Evolutionary conservation across 2,113 vertebrate species (phyloP), one percentile per base, ranked within the genome.

Genomic region (Strix uralensis): DNA sequence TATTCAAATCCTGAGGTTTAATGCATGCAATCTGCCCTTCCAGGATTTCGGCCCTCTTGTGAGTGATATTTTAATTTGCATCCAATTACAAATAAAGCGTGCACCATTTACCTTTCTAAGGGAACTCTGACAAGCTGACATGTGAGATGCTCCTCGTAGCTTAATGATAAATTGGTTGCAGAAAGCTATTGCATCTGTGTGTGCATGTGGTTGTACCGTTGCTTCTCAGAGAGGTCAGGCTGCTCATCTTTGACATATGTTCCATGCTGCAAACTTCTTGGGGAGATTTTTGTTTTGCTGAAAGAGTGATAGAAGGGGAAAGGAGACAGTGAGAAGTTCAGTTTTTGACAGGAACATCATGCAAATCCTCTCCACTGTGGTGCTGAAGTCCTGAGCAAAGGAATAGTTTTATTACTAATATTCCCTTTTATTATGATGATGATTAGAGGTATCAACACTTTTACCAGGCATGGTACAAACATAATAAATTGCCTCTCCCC

Each of bases 11-110:
- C 88, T 10, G 29, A 90, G 38, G 88, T 61, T 92, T 75, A 65
- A 52, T 65, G 74, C 62, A 51, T 62, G 71, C 82, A 82, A 52
- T 72, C 81, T 52, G 32, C 71, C 85, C 79, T 93, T 75, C 29
- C 62, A 85, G 81, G 61, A 80, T 72, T 92, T 71, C 94, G 92
- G 49, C 23, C 30, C 62, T 93, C 66, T 88, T 58, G 62, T 52
- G 54, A 90, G 38, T 52, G 44, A 71, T 59, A 62, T 80, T 95
- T 88, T 73, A 86, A 80, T 92, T 88, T 94, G 79, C 88, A 92
- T 79, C 54, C 82, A 85, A 73, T 88, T 92, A 72, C 40, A 46
- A 92, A 73, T 72, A 65, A 85, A 94, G 57, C 12, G 52, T 82
- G 88, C 70, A 71, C 52, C 44, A 75, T 82, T 96, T 90, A 85